phyloP scores from a whole-genome alignment of 2,113 vertebrate species.

The Tetraodon nigroviridis region DNA sequence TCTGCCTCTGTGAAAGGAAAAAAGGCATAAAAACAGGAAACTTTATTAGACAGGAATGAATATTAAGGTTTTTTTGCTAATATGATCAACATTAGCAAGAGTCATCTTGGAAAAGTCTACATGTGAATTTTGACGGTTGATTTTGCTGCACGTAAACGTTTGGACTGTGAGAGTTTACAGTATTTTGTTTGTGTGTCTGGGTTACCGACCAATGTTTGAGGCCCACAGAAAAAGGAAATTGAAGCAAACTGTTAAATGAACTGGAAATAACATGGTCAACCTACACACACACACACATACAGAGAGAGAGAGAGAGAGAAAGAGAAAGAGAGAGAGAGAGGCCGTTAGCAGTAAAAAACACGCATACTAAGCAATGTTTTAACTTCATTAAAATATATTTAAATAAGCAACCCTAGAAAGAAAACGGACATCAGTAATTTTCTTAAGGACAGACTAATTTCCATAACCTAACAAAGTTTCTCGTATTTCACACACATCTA shows the following conservation, averaged over 20 bases:
- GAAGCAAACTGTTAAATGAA: conserved; percentile 11
- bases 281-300: conserved; percentile 6
- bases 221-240: conserved; percentile 21
- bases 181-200: neutral
- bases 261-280: conserved; percentile 10
- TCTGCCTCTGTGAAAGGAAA: neutral
- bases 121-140: too few species aligned
- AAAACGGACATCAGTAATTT: neutral
- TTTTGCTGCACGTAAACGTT: too few species aligned
- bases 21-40: neutral
- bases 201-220: conserved; percentile 33
- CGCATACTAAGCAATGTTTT: too few species aligned
- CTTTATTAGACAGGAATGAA: too few species aligned
- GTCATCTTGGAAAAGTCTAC: neutral
- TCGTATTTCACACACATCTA: too few species aligned
- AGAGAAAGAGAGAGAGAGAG: neutral
- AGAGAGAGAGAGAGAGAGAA: neutral
- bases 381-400: too few species aligned
- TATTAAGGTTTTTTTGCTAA: too few species aligned
- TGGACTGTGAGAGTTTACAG: too few species aligned
- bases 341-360: neutral
- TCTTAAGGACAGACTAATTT: neutral
- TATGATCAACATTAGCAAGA: neutral
- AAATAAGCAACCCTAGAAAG: too few species aligned
- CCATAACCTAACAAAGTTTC: neutral